Base-by-base conservation (phyloP, 2,797 vertebrate species). In the Chiloscyllium punctatum region DNA sequence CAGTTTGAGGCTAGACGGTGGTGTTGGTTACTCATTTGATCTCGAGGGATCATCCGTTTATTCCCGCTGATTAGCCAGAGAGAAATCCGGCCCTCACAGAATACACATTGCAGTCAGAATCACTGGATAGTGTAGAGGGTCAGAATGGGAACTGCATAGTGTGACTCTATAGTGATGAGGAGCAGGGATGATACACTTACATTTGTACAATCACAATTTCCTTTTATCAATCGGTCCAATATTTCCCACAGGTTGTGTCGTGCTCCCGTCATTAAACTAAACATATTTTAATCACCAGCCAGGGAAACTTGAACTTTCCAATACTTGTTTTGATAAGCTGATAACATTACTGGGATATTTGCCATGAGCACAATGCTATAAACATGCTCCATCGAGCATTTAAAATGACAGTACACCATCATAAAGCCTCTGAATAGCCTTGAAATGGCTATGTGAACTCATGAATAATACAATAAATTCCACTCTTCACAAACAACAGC, bases 381-480 rank as follows among this genome's bases (percentile, higher is more conserved):
- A 95, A 95, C 71, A 69, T 92, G 62, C 66, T 69, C 62, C 66
- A 51, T 11, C 25, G 71, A 57, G 71, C 71, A 95, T 77, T 77
- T 95, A 77, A 92, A 77, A 95, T 77, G 48, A 95, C 48, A 77
- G 48, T 33, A 23, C 94, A 57, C 94, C 27, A 95, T 95, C 94
- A 72, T 77, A 77, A 95, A 53, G 94, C 57, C 48, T 74, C 94
- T n/a, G 94, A 95, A 95, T n/a, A 95, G 94, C 71, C 42, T 95
- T 95, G 94, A 77, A 95, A 95, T 95, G 48, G 94, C 69, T n/a
- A 77, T 51, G 51, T n/a, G 94, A 72, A 74, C 71, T 95, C 48
- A 95, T 95, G 71, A 95, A 95, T 95, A 95, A 95, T 95, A 77
- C 48, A 94, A 94, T 48, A 95, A 95, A 77, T 77, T 77, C 69